phyloP scores from a whole-genome alignment of 2,888 invertebrate genomes.

The Sminthurides aquaticus region DNA sequence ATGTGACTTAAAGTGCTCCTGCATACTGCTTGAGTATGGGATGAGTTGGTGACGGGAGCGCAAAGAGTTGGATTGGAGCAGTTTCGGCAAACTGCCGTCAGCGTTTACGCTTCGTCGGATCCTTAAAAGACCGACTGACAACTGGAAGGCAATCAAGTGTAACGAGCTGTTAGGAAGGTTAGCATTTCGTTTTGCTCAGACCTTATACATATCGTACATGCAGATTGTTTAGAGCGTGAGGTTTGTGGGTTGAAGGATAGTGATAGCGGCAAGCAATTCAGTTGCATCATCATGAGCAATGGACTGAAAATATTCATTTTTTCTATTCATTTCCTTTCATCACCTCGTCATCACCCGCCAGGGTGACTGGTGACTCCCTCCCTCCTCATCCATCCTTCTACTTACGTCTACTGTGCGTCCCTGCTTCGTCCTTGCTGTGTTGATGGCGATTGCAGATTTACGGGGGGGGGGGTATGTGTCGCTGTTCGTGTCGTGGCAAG shows the following conservation, averaged over 20 bases:
- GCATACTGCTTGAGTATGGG: no score
- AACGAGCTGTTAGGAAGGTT: constrained; percentile 20
- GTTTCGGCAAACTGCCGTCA: constrained; percentile 9
- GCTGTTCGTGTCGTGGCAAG: no score
- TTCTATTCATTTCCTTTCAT: neutral
- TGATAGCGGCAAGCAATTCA: neutral
- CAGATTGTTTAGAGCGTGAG: neutral
- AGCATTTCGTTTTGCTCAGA: neutral
- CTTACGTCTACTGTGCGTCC: no score
- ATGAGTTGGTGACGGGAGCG: neutral
- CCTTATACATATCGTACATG: neutral
- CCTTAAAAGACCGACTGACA: constrained; percentile 20
- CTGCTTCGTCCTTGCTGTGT: no score
- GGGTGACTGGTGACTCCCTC: no score
- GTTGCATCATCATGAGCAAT: neutral
- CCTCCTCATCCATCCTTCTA: no score
- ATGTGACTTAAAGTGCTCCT: no score
- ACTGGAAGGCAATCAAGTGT: constrained; percentile 29
- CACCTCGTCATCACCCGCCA: neutral
- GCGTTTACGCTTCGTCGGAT: constrained; percentile 20
- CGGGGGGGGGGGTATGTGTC: no score
- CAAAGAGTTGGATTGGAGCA: neutral
- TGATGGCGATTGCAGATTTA: no score
- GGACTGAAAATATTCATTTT: neutral
- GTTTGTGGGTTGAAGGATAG: neutral